Evolutionary conservation across 2,888 invertebrate species (phyloP).

Genomic region (Coenonympha glycerion): DNA sequence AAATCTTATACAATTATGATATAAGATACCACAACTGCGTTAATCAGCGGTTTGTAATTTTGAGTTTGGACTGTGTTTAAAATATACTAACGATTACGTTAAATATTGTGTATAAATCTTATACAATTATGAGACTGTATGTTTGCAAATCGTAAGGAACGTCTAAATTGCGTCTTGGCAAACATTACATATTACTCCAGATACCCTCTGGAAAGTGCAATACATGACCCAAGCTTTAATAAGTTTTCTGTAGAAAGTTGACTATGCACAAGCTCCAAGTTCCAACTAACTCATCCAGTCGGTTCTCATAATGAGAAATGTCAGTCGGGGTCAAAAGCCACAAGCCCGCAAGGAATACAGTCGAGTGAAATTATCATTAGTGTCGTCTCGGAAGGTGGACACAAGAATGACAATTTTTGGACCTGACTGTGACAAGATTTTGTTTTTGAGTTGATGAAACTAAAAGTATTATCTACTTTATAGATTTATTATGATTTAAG

Average conservation of each 20-base stretch:
- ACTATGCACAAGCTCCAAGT: background rate
- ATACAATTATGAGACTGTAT: too few species aligned
- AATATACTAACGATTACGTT: too few species aligned
- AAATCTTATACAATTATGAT: too few species aligned
- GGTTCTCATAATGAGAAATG: slow-evolving; percentile 4
- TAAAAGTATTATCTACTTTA: too few species aligned
- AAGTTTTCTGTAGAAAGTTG: background rate
- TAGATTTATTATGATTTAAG: too few species aligned
- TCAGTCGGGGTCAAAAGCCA: slow-evolving; percentile 5
- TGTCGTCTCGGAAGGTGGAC: background rate
- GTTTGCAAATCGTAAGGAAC: too few species aligned
- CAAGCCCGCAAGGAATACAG: background rate
- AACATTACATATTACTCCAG: background rate
- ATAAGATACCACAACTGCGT: too few species aligned
- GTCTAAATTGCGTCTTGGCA: too few species aligned
- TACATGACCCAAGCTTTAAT: background rate
- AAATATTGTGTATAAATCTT: too few species aligned
- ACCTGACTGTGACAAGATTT: background rate
- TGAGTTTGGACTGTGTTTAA: too few species aligned
- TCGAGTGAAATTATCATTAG: background rate
- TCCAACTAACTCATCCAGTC: background rate
- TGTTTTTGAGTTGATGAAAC: background rate
- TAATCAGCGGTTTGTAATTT: too few species aligned
- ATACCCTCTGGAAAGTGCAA: background rate
- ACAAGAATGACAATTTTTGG: background rate